Conservation (phyloP, 2,797 vertebrate species). For the Argentina silus region DNA sequence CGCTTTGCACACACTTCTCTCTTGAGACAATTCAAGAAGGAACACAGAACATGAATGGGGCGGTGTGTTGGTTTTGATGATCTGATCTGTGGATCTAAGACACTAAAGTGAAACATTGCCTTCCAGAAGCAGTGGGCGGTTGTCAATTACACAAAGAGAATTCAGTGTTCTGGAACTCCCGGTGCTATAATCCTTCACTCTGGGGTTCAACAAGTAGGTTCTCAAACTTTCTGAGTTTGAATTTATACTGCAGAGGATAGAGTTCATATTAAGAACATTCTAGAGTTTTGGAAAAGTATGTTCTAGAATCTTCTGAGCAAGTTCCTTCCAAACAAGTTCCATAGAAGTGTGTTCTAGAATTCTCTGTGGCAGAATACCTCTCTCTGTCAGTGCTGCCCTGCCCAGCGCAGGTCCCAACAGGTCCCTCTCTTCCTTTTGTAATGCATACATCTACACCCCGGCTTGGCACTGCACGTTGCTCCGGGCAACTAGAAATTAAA, state of each 20-base stretch:
- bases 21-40: neutral
- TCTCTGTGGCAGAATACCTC: neutral
- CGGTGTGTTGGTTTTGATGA: neutral
- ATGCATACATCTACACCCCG: neutral
- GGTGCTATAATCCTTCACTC: neutral
- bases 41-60: neutral
- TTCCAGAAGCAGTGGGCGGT: conserved; percentile 8
- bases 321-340: neutral
- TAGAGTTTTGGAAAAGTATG: neutral
- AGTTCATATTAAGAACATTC: neutral
- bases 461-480: neutral
- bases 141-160: neutral
- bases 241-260: too few relatives aligned
- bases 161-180: neutral
- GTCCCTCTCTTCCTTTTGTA: neutral
- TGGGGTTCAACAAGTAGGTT: neutral
- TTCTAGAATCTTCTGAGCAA: neutral
- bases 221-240: neutral
- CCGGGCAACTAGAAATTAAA: neutral
- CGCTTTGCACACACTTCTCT: neutral
- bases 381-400: neutral
- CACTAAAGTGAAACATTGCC: neutral
- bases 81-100: neutral
- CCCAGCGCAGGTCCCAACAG: neutral
- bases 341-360: neutral